Conservation (phyloP, 2,888 invertebrate genomes). For the Rosalia funebris region DNA sequence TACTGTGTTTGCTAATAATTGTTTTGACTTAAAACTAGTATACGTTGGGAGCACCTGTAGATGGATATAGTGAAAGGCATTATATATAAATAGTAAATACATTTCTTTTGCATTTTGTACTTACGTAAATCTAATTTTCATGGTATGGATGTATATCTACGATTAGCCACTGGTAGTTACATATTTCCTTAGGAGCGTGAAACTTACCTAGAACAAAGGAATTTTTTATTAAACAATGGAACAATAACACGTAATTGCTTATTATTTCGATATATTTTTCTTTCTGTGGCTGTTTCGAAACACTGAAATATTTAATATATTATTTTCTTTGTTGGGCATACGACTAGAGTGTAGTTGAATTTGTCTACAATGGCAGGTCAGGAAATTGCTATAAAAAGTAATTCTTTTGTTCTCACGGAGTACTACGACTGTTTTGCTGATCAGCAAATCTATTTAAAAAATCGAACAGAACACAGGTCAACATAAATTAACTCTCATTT, state of each 20-base stretch:
- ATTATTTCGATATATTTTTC: not conserved
- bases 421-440: too few species aligned
- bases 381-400: too few species aligned
- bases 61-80: not conserved
- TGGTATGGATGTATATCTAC: not conserved
- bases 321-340: too few species aligned
- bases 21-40: not conserved
- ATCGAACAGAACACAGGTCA: too few species aligned
- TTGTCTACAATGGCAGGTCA: too few species aligned
- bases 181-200: not conserved
- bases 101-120: constrained; percentile 4
- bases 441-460: too few species aligned
- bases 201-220: constrained; percentile 24
- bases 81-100: not conserved
- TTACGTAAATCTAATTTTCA: constrained; percentile 19
- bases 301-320: not conserved
- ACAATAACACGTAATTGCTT: constrained; percentile 14
- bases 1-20: not conserved
- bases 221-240: constrained; percentile 20
- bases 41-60: constrained; percentile 1
- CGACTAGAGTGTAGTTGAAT: too few species aligned
- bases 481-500: too few species aligned
- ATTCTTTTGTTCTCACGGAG: too few species aligned
- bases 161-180: not conserved
- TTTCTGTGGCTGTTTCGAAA: constrained; percentile 4